Evolutionary conservation across 2,888 invertebrate genomes (phyloP).

Genomic region (Micoletzkya japonica): DNA sequence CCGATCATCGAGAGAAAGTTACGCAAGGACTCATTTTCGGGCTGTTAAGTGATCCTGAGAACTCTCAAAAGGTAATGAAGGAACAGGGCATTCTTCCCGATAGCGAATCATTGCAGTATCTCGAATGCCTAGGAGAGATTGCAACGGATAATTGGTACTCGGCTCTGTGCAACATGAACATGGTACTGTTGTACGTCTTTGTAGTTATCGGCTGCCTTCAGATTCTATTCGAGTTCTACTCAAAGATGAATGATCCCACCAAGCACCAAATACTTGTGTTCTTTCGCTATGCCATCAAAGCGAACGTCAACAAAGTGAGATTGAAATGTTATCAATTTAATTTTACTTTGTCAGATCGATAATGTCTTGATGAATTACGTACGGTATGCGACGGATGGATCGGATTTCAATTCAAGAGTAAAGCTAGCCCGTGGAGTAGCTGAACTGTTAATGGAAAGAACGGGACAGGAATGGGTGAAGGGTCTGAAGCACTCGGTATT

Average conservation of each 20-base stretch:
- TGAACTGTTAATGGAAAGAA: constrained; percentile 16
- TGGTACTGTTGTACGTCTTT: neutral
- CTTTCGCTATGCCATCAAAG: constrained; percentile 13
- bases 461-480: constrained; percentile 19
- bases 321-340: neutral
- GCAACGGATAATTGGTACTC: constrained; percentile 24
- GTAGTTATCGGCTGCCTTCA: neutral
- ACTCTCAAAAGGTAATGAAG: neutral
- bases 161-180: constrained; percentile 24
- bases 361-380: constrained; percentile 27
- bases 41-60: constrained; percentile 14
- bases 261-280: constrained; percentile 16
- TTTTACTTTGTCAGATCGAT: constrained; percentile 1
- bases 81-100: neutral
- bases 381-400: constrained; percentile 22
- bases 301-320: constrained; percentile 10
- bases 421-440: constrained; percentile 4
- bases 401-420: constrained; percentile 14
- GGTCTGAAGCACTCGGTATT: constrained; percentile 1
- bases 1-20: constrained; percentile 7
- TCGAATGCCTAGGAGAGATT: constrained; percentile 13
- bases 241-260: constrained; percentile 18
- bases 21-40: constrained; percentile 22
- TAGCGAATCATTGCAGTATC: constrained; percentile 4
- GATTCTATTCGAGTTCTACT: constrained; percentile 24